These are phyloP conservation scores for Hemibagrus wyckioides DNA, from an alignment of 2,113 vertebrate genomes.

Conservation along the genomic window DNA sequence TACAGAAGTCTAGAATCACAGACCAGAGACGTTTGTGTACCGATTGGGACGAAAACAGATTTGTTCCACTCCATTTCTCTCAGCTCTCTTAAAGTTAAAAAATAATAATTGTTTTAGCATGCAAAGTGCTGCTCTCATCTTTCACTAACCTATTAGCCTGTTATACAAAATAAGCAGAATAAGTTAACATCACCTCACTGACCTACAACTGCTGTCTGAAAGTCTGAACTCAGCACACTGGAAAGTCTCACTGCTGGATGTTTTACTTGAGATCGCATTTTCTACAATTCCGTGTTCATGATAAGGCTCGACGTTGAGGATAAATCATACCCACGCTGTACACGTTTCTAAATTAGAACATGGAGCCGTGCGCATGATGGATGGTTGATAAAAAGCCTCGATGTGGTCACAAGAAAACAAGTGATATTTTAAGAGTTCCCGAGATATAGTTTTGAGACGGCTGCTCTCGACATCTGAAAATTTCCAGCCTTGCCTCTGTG, in stretches of 20 bases:
- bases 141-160: background rate
- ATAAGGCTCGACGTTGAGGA: background rate
- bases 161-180: background rate
- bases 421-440: background rate
- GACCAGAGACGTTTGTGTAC: background rate
- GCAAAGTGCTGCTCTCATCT: background rate
- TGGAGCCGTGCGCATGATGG: background rate
- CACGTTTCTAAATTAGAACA: background rate
- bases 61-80: background rate
- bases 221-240: background rate
- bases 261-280: background rate
- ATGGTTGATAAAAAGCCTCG: background rate
- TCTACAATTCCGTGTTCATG: background rate
- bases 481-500: background rate
- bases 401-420: background rate
- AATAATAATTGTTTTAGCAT: too few relatives aligned
- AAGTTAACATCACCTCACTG: background rate
- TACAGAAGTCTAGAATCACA: background rate
- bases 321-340: background rate
- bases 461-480: background rate
- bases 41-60: background rate
- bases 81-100: background rate
- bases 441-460: background rate
- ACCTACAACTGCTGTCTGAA: background rate
- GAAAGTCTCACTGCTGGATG: background rate